Percentiles rank a stretch among this genome's conserved stretches.
Conservation (phyloP, 2,888 invertebrate species). For the Limnephilus marmoratus region DNA sequence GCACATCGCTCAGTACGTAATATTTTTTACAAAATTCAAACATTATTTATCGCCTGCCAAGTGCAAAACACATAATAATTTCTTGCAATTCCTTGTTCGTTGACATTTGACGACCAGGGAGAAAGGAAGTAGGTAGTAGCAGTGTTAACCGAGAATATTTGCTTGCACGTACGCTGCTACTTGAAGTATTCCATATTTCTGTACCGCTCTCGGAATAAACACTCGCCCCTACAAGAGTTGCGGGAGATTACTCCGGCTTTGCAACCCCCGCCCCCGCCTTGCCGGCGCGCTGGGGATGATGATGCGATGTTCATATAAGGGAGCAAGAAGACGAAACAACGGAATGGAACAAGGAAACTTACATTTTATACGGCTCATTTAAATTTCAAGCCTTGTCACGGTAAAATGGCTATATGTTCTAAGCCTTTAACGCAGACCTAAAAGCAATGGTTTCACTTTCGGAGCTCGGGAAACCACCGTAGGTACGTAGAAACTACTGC, state of each 20-base stretch:
- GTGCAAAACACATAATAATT: not conserved
- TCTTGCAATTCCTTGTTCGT: not conserved
- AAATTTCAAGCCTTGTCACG: constrained; percentile 30
- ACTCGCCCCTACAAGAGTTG: constrained; percentile 49
- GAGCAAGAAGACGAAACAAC: constrained; percentile 2
- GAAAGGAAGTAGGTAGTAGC: not conserved
- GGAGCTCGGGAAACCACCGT: not conserved
- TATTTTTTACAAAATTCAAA: not conserved
- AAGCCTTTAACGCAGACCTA: not conserved
- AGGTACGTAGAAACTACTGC: not conserved
- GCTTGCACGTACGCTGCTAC: constrained; percentile 8
- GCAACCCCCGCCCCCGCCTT: not conserved
- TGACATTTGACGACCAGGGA: not conserved
- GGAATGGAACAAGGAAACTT: constrained; percentile 14
- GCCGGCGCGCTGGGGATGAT: not conserved
- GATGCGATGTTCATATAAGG: constrained; percentile 29
- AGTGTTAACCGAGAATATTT: constrained; percentile 4
- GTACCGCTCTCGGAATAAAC: constrained; percentile 40
- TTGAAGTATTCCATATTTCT: constrained; percentile 47
- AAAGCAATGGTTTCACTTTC: not conserved
- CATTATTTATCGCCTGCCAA: not conserved
- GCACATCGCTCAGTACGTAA: not conserved
- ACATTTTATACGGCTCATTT: constrained; percentile 30
- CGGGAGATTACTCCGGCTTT: constrained; percentile 52
- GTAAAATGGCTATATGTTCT: not conserved